Conservation (phyloP, 2,113 vertebrate species). For the Coptodon bakossiorum region DNA sequence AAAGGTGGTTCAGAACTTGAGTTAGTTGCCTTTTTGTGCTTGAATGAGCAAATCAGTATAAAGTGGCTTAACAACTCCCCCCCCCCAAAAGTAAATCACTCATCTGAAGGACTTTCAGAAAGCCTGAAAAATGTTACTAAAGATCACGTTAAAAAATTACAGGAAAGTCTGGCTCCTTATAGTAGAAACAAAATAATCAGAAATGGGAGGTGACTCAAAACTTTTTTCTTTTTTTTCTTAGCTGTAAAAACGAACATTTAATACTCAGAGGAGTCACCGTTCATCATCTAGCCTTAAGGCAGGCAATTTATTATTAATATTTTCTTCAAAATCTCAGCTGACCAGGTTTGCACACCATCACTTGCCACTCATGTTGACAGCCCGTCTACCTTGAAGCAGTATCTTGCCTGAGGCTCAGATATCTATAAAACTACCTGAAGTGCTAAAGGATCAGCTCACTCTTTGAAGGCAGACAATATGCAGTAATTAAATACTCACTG, state of each 20-base stretch:
- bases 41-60: not conserved
- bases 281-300: not conserved
- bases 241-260: not conserved
- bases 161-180: not conserved
- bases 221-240: not conserved
- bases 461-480: not conserved
- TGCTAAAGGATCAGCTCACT: not conserved
- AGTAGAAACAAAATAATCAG: not conserved
- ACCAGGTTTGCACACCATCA: not conserved
- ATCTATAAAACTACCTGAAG: not conserved
- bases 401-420: not conserved
- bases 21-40: not conserved
- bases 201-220: not conserved
- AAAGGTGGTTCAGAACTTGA: not conserved
- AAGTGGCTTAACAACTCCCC: not conserved
- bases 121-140: not conserved
- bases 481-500: not conserved
- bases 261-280: not conserved
- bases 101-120: not conserved
- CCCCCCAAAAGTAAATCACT: not conserved
- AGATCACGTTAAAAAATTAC: not conserved
- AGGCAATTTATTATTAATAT: not conserved
- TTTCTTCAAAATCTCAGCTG: not conserved
- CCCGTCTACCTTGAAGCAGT: not conserved
- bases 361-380: conserved; percentile 25